Evolutionary conservation across 2,888 invertebrate genomes (phyloP), one percentile per base, ranked within the genome.

Genomic region (Ophioninae sp.): DNA sequence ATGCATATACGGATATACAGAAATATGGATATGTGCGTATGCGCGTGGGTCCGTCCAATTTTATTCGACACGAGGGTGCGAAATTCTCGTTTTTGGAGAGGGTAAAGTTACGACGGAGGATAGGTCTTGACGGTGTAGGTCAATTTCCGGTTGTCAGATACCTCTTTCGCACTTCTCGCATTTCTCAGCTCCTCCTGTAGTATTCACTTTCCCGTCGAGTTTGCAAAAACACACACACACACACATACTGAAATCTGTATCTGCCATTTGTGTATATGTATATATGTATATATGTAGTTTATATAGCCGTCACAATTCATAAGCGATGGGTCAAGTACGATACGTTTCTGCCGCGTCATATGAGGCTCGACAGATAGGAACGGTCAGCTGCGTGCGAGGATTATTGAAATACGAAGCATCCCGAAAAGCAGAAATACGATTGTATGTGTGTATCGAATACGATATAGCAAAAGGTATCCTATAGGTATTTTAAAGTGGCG

Each of bases 131-230:
- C 44, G n/a, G 70, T 70, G 59, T 75, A 65, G 78, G 78, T 81
- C 81, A 81, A 84, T 84, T 84, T 84, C 84, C 84, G 81, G 75
- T 59, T 81, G 84, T 84, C 81, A 75, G 74, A 44, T 44, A 75
- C 81, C 84, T 73, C 72, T 78, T 81, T 75, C 75, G 70, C 81
- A 69, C 84, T 78, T 70, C 70, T 74, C 65, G 50, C 70, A 62
- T 72, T 73, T 80, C 50, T 56, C 50, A 7, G 56, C 23, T n/a
- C 30, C 72, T 61, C 68, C 39, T 20, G 8, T 59, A 37, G 70
- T 39, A 23, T 61, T 65, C 70, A 69, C 62, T 73, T 61, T 50
- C 62, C 78, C 77, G 56, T 59, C 62, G 30, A 64, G 20, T 74
- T 74, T n/a, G 37, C 62, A 30, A 30, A 64, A 30, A 64, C 20